Percentiles rank a stretch among this genome's conserved stretches.
Conservation (phyloP, 2,113 vertebrate species). For the Pedetes capensis region DNA sequence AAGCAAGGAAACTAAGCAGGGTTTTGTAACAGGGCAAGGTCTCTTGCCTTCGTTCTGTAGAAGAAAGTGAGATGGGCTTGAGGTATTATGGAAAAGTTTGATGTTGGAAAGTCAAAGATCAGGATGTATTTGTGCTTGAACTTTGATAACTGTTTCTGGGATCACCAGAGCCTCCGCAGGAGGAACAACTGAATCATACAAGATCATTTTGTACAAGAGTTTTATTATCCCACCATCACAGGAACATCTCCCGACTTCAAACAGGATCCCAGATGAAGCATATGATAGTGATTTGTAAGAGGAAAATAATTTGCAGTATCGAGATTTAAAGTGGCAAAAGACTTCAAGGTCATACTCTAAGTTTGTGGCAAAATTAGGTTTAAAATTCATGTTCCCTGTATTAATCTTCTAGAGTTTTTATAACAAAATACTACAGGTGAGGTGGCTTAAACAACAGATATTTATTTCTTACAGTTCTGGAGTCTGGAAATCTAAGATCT, state of each 20-base stretch:
- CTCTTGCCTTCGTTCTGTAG: not conserved
- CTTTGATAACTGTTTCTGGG: not conserved
- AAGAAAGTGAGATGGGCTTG: not conserved
- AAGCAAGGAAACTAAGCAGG: too few species aligned
- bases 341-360: not conserved
- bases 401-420: not conserved
- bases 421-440: not conserved
- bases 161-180: not conserved
- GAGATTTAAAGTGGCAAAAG: not conserved
- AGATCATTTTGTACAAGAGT: not conserved
- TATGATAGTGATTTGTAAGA: not conserved
- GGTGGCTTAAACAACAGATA: not conserved
- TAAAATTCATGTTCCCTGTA: not conserved
- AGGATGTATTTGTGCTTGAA: not conserved
- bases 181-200: not conserved
- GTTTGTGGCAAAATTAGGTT: not conserved
- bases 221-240: not conserved
- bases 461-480: not conserved
- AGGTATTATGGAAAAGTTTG: not conserved
- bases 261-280: not conserved
- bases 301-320: not conserved
- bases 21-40: not conserved
- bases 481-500: not conserved
- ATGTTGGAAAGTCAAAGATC: not conserved
- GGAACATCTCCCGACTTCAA: not conserved